A percentile compares a stretch with the other conserved stretches of the same genome.
phyloP scores from a whole-genome alignment of 2,888 invertebrate genomes.

The Zhuqinia jingwanae region DNA sequence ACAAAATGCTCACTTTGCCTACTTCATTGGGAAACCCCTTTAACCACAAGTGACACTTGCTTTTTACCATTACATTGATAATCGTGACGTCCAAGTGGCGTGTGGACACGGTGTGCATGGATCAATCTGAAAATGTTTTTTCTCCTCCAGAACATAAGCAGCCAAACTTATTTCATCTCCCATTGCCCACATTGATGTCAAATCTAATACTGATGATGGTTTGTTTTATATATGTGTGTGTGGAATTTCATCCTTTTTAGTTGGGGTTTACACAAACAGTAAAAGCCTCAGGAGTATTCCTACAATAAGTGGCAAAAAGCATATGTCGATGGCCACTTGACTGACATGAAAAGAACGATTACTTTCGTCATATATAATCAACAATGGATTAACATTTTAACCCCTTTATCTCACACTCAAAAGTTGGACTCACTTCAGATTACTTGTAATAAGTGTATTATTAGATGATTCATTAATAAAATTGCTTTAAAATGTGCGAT shows the following conservation, averaged over 20 bases:
- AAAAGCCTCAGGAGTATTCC: not conserved
- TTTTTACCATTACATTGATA: constrained; percentile 39
- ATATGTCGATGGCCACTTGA: constrained; percentile 70
- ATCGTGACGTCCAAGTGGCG: not conserved
- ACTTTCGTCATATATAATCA: constrained; percentile 75
- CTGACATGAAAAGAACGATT: constrained; percentile 76
- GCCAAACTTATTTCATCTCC: too few species aligned
- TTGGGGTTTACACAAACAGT: not conserved
- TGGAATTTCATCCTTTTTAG: not conserved
- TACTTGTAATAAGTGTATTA: constrained; percentile 28
- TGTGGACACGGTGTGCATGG: not conserved
- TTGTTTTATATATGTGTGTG: not conserved
- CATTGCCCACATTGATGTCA: too few species aligned
- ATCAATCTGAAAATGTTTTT: too few species aligned
- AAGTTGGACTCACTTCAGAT: not conserved
- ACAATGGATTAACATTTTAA: constrained; percentile 58
- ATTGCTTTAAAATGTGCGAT: constrained; percentile 58
- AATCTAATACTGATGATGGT: too few species aligned
- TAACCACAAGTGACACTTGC: constrained; percentile 62
- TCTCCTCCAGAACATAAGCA: too few species aligned
- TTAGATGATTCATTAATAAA: constrained; percentile 63
- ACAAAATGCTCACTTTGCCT: constrained; percentile 14
- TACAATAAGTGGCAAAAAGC: constrained; percentile 49
- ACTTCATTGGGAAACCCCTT: constrained; percentile 48
- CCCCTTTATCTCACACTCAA: constrained; percentile 37